phyloP scores from a whole-genome alignment of 2,113 vertebrate genomes.

The Panurus biarmicus region DNA sequence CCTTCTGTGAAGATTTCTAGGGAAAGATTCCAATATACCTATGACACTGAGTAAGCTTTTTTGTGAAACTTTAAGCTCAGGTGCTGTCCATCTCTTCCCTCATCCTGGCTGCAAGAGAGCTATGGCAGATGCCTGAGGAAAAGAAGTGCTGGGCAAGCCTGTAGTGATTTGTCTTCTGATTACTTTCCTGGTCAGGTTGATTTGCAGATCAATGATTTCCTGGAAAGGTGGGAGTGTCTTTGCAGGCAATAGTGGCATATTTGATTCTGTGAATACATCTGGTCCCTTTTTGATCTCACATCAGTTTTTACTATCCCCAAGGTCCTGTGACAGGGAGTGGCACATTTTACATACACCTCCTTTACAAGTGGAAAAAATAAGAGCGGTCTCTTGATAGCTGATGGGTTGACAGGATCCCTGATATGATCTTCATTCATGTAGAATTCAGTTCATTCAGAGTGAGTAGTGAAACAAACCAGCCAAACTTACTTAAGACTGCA shows the following conservation, averaged over 20 bases:
- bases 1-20: background rate
- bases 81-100: background rate
- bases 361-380: background rate
- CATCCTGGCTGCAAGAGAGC: background rate
- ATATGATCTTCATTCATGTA: background rate
- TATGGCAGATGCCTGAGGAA: background rate
- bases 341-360: background rate
- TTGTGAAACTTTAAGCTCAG: background rate
- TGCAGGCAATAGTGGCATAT: background rate
- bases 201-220: conserved; percentile 2
- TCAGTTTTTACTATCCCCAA: background rate
- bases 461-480: background rate
- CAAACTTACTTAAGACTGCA: background rate
- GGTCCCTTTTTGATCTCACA: background rate
- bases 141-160: background rate
- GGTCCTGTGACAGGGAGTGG: background rate
- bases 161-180: background rate
- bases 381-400: background rate
- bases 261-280: background rate
- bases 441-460: background rate
- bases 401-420: background rate
- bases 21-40: background rate
- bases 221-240: background rate
- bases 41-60: background rate
- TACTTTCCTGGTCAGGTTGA: background rate